Evolutionary conservation across 2,113 vertebrate genomes (phyloP).

Genomic region (Puma concolor): DNA sequence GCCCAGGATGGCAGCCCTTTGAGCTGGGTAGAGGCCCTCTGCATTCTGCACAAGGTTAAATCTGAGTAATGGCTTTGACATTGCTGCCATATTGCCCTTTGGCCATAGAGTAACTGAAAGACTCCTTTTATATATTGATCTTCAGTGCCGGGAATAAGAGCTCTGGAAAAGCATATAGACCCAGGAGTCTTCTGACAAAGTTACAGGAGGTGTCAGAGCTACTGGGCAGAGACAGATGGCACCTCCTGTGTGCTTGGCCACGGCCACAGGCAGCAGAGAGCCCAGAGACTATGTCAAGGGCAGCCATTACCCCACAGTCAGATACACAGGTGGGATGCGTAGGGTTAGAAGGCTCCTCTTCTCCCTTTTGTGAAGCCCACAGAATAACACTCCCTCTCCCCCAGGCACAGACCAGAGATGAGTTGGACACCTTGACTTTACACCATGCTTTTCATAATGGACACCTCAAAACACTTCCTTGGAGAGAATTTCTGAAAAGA

Average conservation of each 20-base stretch:
- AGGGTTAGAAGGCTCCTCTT: background rate
- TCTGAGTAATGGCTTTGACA: background rate
- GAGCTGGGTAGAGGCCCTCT: background rate
- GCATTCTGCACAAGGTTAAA: background rate
- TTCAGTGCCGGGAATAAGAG: background rate
- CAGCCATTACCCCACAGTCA: background rate
- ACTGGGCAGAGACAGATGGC: background rate
- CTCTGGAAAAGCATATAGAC: background rate
- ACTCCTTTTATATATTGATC: background rate
- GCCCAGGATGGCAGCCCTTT: background rate
- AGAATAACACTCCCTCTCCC: background rate
- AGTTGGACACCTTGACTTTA: background rate
- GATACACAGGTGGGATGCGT: background rate
- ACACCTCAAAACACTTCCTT: background rate
- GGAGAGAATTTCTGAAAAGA: constrained; percentile 31
- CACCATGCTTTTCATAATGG: background rate
- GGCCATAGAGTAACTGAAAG: background rate
- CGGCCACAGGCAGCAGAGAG: too few relatives aligned
- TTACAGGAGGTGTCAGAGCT: background rate
- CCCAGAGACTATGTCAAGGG: background rate
- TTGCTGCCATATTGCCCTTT: background rate
- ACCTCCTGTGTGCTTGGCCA: background rate
- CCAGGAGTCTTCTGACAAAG: background rate
- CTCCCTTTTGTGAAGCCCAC: background rate
- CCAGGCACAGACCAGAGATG: background rate